Base-by-base conservation (phyloP, 2,888 invertebrate genomes). In the Eupithecia tripunctaria region DNA sequence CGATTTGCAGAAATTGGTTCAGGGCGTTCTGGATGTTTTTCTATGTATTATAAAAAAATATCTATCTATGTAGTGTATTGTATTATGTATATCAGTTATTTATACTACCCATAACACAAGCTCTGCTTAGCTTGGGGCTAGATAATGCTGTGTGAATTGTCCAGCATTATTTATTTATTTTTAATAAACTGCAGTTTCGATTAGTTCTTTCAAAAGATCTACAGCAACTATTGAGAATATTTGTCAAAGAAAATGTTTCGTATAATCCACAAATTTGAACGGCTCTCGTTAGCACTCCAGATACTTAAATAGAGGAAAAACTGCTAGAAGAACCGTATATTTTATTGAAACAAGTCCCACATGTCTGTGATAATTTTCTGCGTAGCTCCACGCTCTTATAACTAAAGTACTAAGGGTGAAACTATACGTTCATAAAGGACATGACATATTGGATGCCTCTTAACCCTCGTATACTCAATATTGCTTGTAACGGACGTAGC, bases 391-490 rank as follows among this genome's bases (percentile, higher is more conserved):
- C 25, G 56, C 25, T 70, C 47, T 65, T 47, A 68, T 38, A 68
- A 47, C 71, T 68, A 66, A 71, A 56, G 12, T 25, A 25, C 56
- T 71, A 36, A 68, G 66, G 67, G 66, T 41, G 51, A 15, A 69
- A 29, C 68, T 71, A 68, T 66, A 64, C 43, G 74, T 71, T 60
- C 64, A 72, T 75, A 77, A 75, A 77, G 70, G 70, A 74, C 64
- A 74, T 75, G 72, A 71, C 71, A 76, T 69, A 76, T 67, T 64
- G 70, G 71, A 69, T 69, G 63, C 68, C 67, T 72, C 72, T 77
- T 75, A 75, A 77, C 77, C 77, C 77, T 75, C 70, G 73, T 73
- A 70, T 70, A 70, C 74, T 72, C 74, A 76, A 78, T 73, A 78
- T 71, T 60, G 71, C 71, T 71, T 65, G 73, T 74, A 74, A 73